Evolutionary conservation across 2,797 vertebrate species (phyloP).

Genomic region (Tiaroga cobitis): DNA sequence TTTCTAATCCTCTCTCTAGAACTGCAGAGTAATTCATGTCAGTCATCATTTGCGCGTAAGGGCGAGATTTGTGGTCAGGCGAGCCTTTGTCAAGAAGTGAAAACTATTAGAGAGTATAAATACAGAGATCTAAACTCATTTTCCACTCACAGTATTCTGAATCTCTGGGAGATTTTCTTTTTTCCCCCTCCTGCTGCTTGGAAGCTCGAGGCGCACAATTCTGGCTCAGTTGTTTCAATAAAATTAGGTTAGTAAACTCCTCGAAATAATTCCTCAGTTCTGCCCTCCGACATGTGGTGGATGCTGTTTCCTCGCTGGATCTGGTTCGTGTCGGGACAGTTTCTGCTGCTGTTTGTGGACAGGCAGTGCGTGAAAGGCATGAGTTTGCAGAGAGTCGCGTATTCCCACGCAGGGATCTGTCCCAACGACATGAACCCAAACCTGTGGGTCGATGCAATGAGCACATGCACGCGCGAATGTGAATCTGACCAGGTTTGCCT

Average conservation of each 20-base stretch:
- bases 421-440: constrained; percentile 99
- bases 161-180: constrained; percentile 18
- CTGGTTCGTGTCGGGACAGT: constrained; percentile 79
- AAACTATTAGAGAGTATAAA: constrained; percentile 77
- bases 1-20: constrained; percentile 81
- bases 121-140: constrained; percentile 72
- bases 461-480: constrained; percentile 94
- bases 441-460: constrained; percentile 99
- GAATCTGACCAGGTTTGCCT: constrained; percentile 89
- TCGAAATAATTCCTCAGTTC: not conserved
- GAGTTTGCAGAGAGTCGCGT: constrained; percentile 79
- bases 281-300: constrained; percentile 77
- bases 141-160: constrained; percentile 17
- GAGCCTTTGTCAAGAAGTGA: constrained; percentile 60
- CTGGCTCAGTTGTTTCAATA: constrained; percentile 35
- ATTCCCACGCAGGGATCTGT: constrained; percentile 92
- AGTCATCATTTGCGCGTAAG: constrained; percentile 84
- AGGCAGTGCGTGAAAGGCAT: constrained; percentile 70
- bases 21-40: constrained; percentile 84
- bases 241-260: constrained; percentile 24
- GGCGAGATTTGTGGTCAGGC: constrained; percentile 81
- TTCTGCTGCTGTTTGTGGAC: constrained; percentile 77
- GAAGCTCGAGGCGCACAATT: constrained; percentile 9
- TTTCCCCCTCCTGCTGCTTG: not conserved
- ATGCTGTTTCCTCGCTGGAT: constrained; percentile 82